A percentile compares a stretch with the other conserved stretches of the same genome.
Evolutionary conservation across 2,888 invertebrate genomes (phyloP).

Genomic region (Chrysodeixis includens): DNA sequence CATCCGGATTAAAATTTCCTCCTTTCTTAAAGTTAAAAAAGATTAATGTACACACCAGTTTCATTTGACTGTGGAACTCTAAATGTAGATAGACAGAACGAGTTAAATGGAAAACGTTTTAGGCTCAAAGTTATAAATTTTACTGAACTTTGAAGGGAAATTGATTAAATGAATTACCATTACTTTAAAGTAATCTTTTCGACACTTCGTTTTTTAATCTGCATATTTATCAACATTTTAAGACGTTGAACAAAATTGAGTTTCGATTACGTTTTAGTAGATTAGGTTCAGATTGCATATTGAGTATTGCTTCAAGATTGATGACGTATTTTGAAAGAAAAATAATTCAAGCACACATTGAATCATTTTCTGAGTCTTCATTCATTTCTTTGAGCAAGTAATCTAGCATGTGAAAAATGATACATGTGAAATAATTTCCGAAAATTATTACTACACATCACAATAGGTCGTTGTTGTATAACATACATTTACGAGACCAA

Average conservation of each 20-base stretch:
- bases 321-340: too few relatives aligned
- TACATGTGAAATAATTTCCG: neutral
- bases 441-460: neutral
- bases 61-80: neutral
- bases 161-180: slow-evolving; percentile 53
- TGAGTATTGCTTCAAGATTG: too few relatives aligned
- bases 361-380: too few relatives aligned
- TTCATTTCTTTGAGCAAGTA: neutral
- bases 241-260: neutral
- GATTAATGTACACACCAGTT: neutral
- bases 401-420: neutral
- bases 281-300: neutral
- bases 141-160: slow-evolving; percentile 43
- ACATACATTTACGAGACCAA: slow-evolving; percentile 2
- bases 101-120: slow-evolving; percentile 46
- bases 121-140: slow-evolving; percentile 44
- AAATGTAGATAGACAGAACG: slow-evolving; percentile 22
- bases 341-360: too few relatives aligned
- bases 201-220: slow-evolving; percentile 12
- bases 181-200: slow-evolving; percentile 44
- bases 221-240: neutral
- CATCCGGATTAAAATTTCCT: too few relatives aligned
- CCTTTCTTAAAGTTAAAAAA: too few relatives aligned
- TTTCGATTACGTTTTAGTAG: neutral
- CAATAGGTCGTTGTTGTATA: neutral